Percentiles rank a stretch among this genome's conserved stretches.
These are phyloP conservation scores for Antheraea mylitta DNA, from an alignment of 1,140 invertebrate genomes.

Conservation along the genomic window DNA sequence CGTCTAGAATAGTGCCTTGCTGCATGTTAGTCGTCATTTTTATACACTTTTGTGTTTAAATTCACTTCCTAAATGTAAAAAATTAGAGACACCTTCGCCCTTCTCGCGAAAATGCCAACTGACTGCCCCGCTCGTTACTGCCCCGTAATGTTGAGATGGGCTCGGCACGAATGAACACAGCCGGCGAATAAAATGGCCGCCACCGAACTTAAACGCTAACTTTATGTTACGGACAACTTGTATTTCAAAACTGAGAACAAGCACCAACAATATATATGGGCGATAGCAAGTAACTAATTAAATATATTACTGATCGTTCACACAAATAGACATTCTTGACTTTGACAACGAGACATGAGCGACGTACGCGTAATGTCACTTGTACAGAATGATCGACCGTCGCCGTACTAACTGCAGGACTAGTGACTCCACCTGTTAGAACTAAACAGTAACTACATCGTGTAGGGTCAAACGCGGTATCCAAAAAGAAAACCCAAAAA, in stretches of 20 bases:
- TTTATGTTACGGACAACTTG: slow-evolving; percentile 43
- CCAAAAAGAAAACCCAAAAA: slow-evolving; percentile 55
- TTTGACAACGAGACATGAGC: slow-evolving; percentile 54
- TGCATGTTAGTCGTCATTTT: slow-evolving; percentile 92
- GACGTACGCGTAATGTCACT: slow-evolving; percentile 61
- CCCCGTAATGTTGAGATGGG: slow-evolving; percentile 73
- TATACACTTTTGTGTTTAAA: slow-evolving; percentile 69
- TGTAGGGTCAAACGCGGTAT: slow-evolving; percentile 55
- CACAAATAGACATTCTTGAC: slow-evolving; percentile 51
- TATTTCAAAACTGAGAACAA: background rate
- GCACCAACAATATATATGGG: background rate
- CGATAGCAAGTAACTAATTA: slow-evolving; percentile 25
- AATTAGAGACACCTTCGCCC: slow-evolving; percentile 71
- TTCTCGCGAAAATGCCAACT: slow-evolving; percentile 77
- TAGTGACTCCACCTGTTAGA: slow-evolving; percentile 73
- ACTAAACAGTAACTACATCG: slow-evolving; percentile 55
- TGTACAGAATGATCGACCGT: slow-evolving; percentile 38
- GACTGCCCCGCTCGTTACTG: slow-evolving; percentile 67
- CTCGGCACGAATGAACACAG: slow-evolving; percentile 73
- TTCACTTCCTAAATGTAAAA: slow-evolving; percentile 66
- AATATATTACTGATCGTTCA: slow-evolving; percentile 43
- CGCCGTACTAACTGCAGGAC: slow-evolving; percentile 38
- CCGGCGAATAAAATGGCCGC: slow-evolving; percentile 79
- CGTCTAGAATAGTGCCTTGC: slow-evolving; percentile 92
- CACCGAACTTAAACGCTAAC: slow-evolving; percentile 54